Evolutionary conservation across 1,140 invertebrate species (phyloP).

Genomic region (Pogonognathellus flavescens): DNA sequence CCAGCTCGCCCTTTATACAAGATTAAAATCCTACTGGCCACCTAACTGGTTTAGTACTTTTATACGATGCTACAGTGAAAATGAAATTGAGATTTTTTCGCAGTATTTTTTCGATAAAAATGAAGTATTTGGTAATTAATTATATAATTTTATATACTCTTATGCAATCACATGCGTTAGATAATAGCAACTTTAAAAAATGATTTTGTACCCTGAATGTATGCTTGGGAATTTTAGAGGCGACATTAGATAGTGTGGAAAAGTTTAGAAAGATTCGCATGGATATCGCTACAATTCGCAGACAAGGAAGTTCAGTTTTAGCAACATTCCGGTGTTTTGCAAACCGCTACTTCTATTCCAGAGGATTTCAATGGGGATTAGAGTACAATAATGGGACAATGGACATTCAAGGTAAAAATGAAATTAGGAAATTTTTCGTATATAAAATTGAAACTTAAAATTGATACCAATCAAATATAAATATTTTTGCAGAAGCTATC

Average conservation of each 20-base stretch:
- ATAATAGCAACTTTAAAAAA: too few relatives aligned
- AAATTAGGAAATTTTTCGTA: not conserved
- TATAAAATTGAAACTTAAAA: too few relatives aligned
- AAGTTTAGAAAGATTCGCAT: slow-evolving; percentile 45
- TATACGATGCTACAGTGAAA: slow-evolving; percentile 43
- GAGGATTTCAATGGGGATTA: slow-evolving; percentile 54
- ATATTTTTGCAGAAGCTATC: not conserved
- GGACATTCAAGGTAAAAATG: slow-evolving; percentile 51
- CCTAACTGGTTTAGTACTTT: slow-evolving; percentile 57
- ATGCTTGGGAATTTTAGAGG: slow-evolving; percentile 8
- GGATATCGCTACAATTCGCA: slow-evolving; percentile 44
- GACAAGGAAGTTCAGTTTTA: slow-evolving; percentile 10
- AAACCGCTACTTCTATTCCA: slow-evolving; percentile 54
- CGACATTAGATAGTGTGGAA: slow-evolving; percentile 45
- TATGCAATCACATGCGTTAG: not conserved
- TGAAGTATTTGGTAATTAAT: slow-evolving; percentile 31
- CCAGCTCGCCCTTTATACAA: not conserved
- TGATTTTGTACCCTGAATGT: not conserved
- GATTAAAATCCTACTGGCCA: slow-evolving; percentile 37
- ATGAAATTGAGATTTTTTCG: slow-evolving; percentile 52
- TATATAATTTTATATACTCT: too few relatives aligned
- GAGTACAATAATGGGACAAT: slow-evolving; percentile 53
- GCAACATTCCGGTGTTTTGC: slow-evolving; percentile 58
- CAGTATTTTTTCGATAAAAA: slow-evolving; percentile 55
- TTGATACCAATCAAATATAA: not conserved